phyloP scores from a whole-genome alignment of 2,888 invertebrate species.

The Anthophora plumipes region DNA sequence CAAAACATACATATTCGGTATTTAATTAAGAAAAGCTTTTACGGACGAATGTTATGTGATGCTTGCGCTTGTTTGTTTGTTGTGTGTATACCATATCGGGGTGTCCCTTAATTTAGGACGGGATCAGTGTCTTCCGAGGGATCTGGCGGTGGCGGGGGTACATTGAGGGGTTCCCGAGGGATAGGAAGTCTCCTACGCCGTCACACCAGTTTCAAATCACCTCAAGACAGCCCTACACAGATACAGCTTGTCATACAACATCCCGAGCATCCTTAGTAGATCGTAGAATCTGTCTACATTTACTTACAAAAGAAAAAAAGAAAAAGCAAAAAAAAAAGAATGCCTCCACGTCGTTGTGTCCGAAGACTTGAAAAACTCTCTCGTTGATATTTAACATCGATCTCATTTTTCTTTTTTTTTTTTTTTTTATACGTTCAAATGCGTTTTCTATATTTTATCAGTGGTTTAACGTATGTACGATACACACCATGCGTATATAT shows the following conservation, averaged over 20 bases:
- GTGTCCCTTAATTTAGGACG: conserved; percentile 84
- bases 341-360: conserved; percentile 50
- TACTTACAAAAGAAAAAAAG: conserved; percentile 45
- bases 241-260: conserved; percentile 84
- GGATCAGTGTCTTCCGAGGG: conserved; percentile 84
- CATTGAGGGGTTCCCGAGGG: conserved; percentile 83
- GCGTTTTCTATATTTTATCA: conserved; percentile 5
- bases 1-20: conserved; percentile 10
- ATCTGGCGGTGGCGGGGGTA: conserved; percentile 84
- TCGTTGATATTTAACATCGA: conserved; percentile 33
- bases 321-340: conserved; percentile 32
- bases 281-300: conserved; percentile 64
- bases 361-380: conserved; percentile 27
- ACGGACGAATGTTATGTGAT: conserved; percentile 59
- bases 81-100: conserved; percentile 84
- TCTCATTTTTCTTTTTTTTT: conserved; percentile 24
- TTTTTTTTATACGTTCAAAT: conserved; percentile 1
- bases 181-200: conserved; percentile 84
- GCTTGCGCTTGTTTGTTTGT: conserved; percentile 74
- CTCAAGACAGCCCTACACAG: conserved; percentile 84
- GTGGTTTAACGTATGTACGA: not conserved
- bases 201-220: conserved; percentile 85
- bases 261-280: conserved; percentile 83
- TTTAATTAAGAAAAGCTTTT: conserved; percentile 34
- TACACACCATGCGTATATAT: conserved; percentile 17